These are phyloP conservation scores for Loris lydekkerianus DNA, from an alignment of 2,797 vertebrate genomes.

Conservation along the genomic window DNA sequence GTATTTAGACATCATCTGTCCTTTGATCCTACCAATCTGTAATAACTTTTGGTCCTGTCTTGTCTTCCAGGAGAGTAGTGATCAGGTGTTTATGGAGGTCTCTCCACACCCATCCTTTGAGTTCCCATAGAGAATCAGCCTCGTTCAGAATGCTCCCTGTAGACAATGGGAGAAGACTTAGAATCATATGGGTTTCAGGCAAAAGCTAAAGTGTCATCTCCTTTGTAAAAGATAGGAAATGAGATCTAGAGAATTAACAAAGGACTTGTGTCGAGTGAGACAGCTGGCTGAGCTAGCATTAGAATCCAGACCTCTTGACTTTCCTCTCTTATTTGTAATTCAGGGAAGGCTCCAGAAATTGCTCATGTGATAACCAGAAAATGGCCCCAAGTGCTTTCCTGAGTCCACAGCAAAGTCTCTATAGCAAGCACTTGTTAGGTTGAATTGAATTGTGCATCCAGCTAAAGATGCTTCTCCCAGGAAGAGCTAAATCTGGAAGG, in stretches of 20 bases:
- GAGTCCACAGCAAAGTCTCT: background rate
- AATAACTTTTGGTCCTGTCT: background rate
- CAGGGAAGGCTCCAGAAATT: background rate
- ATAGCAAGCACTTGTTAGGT: background rate
- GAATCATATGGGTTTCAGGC: background rate
- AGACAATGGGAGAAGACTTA: background rate
- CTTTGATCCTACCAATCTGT: background rate
- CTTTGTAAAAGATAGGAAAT: slow-evolving; percentile 27
- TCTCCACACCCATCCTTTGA: background rate
- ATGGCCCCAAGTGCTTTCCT: rapidly evolving
- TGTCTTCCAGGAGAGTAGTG: background rate
- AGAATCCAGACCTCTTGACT: background rate
- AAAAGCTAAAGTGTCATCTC: background rate
- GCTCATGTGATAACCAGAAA: background rate
- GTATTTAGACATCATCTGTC: background rate
- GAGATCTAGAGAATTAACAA: background rate
- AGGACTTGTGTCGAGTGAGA: background rate
- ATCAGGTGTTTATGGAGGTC: background rate
- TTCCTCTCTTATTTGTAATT: background rate
- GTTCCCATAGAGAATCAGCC: background rate
- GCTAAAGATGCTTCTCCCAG: background rate
- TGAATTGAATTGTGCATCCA: background rate
- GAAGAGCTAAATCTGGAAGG: background rate
- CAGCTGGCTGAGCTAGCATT: background rate
- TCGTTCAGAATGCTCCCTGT: background rate